A percentile compares a stretch with the other conserved stretches of the same genome.
Evolutionary conservation across 2,113 vertebrate species (phyloP).

Genomic region (Caracal caracal): DNA sequence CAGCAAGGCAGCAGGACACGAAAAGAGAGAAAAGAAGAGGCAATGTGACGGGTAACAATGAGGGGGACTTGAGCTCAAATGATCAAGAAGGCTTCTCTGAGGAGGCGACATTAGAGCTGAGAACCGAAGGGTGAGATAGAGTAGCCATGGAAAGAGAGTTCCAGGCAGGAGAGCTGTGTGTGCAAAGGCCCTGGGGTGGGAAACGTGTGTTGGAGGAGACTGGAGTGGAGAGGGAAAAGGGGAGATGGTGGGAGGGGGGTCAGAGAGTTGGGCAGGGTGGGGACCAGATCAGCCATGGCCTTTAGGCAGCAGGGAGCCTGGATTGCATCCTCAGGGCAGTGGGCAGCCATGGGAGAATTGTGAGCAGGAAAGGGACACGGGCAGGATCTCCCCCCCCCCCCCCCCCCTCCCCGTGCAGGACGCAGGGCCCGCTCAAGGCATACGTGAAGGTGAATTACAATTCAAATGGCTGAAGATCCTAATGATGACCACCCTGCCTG

Average conservation of each 20-base stretch:
- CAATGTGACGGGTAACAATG: neutral
- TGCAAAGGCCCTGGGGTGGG: slow-evolving; percentile 34
- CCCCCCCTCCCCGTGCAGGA: accelerated
- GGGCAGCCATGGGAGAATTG: neutral
- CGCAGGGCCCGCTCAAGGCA: neutral
- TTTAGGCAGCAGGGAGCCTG: neutral
- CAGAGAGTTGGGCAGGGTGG: neutral
- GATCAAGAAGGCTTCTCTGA: neutral
- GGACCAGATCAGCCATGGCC: accelerated
- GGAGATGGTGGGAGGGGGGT: neutral
- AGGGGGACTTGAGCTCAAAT: neutral
- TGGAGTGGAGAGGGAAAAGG: neutral
- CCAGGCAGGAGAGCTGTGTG: neutral
- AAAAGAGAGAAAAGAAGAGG: neutral
- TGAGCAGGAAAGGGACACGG: neutral
- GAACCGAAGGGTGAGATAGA: neutral
- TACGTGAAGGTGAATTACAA: accelerated
- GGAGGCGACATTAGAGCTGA: neutral
- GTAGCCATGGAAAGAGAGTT: accelerated
- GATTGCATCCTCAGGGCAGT: neutral
- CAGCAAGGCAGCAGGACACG: neutral
- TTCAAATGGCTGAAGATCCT: neutral
- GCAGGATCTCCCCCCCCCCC: neutral
- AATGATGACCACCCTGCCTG: neutral
- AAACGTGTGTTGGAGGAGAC: neutral